phyloP scores from a whole-genome alignment of 2,888 invertebrate genomes.

The Dryocosmus kuriphilus region DNA sequence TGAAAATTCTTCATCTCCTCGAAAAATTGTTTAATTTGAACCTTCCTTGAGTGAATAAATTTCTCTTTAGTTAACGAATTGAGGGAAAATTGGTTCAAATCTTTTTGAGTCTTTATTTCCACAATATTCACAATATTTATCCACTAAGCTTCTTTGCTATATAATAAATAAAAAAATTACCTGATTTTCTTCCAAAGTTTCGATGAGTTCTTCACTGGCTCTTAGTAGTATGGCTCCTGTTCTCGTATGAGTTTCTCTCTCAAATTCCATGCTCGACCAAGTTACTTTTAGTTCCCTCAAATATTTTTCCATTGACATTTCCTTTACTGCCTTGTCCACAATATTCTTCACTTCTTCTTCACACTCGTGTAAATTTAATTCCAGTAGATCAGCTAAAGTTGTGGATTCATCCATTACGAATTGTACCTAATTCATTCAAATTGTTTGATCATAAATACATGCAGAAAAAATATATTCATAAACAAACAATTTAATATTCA shows the following conservation, averaged over 20 bases:
- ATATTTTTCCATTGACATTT: conserved; percentile 99
- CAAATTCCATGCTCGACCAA: conserved; percentile 96
- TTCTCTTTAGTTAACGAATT: no score
- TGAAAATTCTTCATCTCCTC: no score
- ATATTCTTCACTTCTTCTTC: conserved; percentile 98
- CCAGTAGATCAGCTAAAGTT: conserved; percentile 93
- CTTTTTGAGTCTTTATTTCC: no score
- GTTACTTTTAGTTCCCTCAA: conserved; percentile 93
- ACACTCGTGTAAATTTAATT: conserved; percentile 95
- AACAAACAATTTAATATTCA: neutral
- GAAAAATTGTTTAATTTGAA: no score
- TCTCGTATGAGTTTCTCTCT: conserved; percentile 91
- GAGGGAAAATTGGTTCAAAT: no score
- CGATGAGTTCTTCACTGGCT: conserved; percentile 96
- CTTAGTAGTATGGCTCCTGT: conserved; percentile 92
- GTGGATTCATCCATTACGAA: conserved; percentile 97
- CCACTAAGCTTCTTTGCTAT: no score
- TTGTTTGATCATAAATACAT: neutral
- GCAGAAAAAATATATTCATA: neutral
- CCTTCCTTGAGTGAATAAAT: no score
- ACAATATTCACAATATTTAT: no score
- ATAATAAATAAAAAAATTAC: conserved; percentile 75
- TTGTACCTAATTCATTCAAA: conserved; percentile 83
- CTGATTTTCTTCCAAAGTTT: conserved; percentile 98
- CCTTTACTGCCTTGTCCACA: conserved; percentile 98